phyloP scores from a whole-genome alignment of 2,113 vertebrate genomes.

The Calyptomena viridis region DNA sequence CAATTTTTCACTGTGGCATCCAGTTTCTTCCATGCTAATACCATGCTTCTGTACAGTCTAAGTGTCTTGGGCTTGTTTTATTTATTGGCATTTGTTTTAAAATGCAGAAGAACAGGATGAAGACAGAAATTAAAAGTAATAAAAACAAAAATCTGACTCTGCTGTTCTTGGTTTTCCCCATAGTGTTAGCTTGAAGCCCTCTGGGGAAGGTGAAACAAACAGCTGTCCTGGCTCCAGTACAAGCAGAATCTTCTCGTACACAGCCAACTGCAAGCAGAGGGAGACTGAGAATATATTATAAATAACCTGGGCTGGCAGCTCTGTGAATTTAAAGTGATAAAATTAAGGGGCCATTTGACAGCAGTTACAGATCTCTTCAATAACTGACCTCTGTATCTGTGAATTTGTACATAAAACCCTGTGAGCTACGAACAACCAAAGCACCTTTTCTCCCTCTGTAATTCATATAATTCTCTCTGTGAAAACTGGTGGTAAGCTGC shows the following conservation, averaged over 20 bases:
- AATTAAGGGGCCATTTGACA: constrained; percentile 3
- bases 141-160: not conserved
- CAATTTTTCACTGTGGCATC: not conserved
- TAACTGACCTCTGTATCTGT: not conserved
- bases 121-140: not conserved
- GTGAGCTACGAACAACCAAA: not conserved
- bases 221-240: not conserved
- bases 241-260: not conserved
- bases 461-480: not conserved
- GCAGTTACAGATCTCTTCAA: not conserved
- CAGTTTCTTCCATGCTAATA: not conserved
- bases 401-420: not conserved
- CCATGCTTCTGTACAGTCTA: not conserved
- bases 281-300: not conserved
- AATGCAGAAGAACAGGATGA: not conserved
- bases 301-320: not conserved
- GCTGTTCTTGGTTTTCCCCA: not conserved
- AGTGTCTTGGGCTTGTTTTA: not conserved
- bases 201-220: not conserved
- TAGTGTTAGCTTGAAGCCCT: not conserved
- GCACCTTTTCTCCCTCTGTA: not conserved
- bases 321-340: not conserved
- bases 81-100: not conserved
- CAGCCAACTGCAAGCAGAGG: not conserved
- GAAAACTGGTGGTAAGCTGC: not conserved